Conservation (phyloP, 2,888 invertebrate genomes). For the Caenorhabditis wallacei region DNA sequence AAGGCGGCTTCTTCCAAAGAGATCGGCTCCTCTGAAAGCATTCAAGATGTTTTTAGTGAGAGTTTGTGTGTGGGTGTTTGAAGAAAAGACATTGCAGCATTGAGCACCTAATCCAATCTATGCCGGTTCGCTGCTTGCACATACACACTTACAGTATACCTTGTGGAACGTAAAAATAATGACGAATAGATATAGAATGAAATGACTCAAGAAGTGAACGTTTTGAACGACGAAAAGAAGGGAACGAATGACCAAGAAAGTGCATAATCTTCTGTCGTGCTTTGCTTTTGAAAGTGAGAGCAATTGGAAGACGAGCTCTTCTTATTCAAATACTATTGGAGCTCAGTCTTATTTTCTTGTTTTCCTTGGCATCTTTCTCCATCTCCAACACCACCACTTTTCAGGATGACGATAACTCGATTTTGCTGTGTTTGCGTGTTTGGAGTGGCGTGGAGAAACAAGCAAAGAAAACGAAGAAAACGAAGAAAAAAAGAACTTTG, state of each 20-base stretch:
- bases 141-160: constrained; percentile 54
- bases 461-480: constrained; percentile 46
- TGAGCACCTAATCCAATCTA: constrained; percentile 31
- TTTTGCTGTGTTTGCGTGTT: constrained; percentile 60
- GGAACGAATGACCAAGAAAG: constrained; percentile 54
- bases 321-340: constrained; percentile 3
- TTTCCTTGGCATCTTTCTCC: constrained; percentile 8
- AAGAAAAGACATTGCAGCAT: constrained; percentile 8
- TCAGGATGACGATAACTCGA: constrained; percentile 61
- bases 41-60: constrained; percentile 11
- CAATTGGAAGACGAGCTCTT: constrained; percentile 32
- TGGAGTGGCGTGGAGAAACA: constrained; percentile 60
- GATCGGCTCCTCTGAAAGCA: constrained; percentile 73
- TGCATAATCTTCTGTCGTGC: constrained; percentile 48
- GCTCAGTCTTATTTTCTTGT: constrained; percentile 34
- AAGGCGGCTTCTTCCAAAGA: constrained; percentile 74
- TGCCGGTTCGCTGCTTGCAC: constrained; percentile 19
- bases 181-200: constrained; percentile 19
- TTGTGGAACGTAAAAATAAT: constrained; percentile 27
- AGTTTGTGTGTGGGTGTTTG: constrained; percentile 20
- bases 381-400: constrained; percentile 45
- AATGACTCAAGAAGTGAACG: constrained; percentile 33
- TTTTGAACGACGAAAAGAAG: constrained; percentile 44
- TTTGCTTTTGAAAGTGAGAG: constrained; percentile 26
- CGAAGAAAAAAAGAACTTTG: constrained; percentile 47